Percentiles rank a stretch among this genome's conserved stretches.
These are phyloP conservation scores for Apistogramma diplotaenia DNA, from an alignment of 2,113 vertebrate species.

Conservation along the genomic window DNA sequence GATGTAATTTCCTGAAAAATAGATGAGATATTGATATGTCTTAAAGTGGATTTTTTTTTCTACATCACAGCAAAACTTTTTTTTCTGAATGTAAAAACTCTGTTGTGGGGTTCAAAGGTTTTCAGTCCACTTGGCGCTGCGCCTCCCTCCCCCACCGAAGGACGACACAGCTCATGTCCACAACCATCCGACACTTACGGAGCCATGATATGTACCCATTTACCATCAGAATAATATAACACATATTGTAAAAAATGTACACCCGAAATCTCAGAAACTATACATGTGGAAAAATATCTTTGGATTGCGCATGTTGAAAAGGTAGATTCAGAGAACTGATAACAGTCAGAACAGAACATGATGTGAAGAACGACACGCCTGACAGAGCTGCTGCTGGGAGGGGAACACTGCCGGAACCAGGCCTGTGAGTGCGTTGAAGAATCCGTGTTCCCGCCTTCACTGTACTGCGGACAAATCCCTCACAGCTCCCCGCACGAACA, in stretches of 20 bases:
- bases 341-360: constrained; percentile 56
- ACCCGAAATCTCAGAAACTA: constrained; percentile 66
- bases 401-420: neutral
- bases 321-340: constrained; percentile 66
- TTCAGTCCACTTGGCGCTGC: constrained; percentile 17
- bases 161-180: constrained; percentile 40
- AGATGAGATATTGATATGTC: constrained; percentile 66
- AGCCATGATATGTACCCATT: constrained; percentile 73
- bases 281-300: constrained; percentile 79
- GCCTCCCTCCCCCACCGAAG: constrained; percentile 15
- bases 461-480: neutral
- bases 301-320: constrained; percentile 79
- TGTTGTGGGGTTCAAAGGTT: neutral
- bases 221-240: constrained; percentile 64
- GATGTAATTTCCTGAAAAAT: constrained; percentile 58
- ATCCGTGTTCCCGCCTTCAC: neutral
- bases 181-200: constrained; percentile 56
- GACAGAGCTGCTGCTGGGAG: neutral
- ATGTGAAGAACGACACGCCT: constrained; percentile 12
- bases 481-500: neutral
- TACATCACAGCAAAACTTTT: constrained; percentile 47
- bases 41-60: constrained; percentile 48
- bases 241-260: constrained; percentile 60
- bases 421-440: constrained; percentile 6
- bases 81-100: constrained; percentile 11